Percentiles rank a stretch among this genome's conserved stretches.
Conservation (phyloP, 2,113 vertebrate species). For the Rhadina sibilatrix region DNA sequence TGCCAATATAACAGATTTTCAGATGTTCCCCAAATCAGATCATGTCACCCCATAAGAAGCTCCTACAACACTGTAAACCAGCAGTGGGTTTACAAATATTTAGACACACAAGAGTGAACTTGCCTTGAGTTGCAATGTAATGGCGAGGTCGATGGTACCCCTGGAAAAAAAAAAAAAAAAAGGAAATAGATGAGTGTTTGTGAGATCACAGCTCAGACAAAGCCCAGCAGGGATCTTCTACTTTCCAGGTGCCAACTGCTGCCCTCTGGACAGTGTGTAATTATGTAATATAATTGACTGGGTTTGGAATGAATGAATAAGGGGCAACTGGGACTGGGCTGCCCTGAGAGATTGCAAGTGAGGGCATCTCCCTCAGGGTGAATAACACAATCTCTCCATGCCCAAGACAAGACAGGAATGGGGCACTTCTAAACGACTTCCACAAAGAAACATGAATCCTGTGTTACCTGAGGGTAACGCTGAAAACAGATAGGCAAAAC, state of each 20-base stretch:
- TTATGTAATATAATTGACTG: background rate
- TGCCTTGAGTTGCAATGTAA: constrained; percentile 90
- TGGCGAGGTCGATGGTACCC: constrained; percentile 87
- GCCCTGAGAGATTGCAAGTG: background rate
- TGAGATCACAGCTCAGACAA: background rate
- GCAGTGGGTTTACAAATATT: background rate
- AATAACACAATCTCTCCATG: background rate
- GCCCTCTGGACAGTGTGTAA: background rate
- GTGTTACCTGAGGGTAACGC: background rate
- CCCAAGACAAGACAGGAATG: background rate
- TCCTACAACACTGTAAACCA: background rate
- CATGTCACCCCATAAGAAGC: background rate
- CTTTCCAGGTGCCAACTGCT: background rate
- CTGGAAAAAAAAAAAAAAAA: constrained; percentile 47
- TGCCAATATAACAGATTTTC: background rate
- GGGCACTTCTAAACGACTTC: background rate
- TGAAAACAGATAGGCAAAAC: background rate
- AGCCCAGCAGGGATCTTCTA: background rate
- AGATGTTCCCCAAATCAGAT: background rate
- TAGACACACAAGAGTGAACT: constrained; percentile 18
- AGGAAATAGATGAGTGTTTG: background rate
- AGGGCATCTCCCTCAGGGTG: background rate
- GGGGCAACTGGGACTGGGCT: background rate
- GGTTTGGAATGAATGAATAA: background rate
- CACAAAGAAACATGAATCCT: background rate